phyloP scores from a whole-genome alignment of 2,888 invertebrate species.

The Phoronis australis region DNA sequence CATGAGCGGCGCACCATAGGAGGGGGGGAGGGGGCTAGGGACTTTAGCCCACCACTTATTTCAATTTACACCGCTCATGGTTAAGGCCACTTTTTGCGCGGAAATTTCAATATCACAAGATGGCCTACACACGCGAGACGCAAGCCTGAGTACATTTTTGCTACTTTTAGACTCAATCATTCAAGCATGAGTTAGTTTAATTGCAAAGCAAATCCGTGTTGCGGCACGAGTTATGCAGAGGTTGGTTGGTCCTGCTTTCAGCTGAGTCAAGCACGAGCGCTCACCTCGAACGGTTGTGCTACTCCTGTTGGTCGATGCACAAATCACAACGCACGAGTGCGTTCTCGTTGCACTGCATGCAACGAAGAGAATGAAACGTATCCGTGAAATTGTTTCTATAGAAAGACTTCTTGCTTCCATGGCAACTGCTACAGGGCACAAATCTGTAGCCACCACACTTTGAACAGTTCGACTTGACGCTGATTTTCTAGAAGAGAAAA shows the following conservation, averaged over 20 bases:
- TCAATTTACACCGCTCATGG: background rate
- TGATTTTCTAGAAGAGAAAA: constrained; percentile 36
- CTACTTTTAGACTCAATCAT: background rate
- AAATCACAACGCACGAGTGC: constrained; percentile 83
- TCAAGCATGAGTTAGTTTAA: background rate
- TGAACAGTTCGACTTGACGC: constrained; percentile 65
- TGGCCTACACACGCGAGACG: background rate
- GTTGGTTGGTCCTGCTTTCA: background rate
- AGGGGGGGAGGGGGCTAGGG: background rate
- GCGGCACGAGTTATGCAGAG: background rate
- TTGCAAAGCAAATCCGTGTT: background rate
- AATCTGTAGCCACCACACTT: constrained; percentile 88
- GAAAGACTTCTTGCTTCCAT: constrained; percentile 92
- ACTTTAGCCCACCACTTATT: background rate
- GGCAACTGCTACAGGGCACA: constrained; percentile 85
- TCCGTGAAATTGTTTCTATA: constrained; percentile 91
- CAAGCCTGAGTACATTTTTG: background rate
- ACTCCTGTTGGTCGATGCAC: constrained; percentile 58
- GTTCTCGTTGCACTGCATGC: constrained; percentile 75
- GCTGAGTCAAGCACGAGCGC: background rate
- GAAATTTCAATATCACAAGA: background rate
- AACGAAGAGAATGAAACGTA: constrained; percentile 72
- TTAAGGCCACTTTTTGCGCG: background rate
- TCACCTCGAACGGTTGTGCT: constrained; percentile 5
- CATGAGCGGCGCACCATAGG: too few relatives aligned